Base-by-base conservation (phyloP, 2,797 vertebrate species). In the Sebastes vulpes region DNA sequence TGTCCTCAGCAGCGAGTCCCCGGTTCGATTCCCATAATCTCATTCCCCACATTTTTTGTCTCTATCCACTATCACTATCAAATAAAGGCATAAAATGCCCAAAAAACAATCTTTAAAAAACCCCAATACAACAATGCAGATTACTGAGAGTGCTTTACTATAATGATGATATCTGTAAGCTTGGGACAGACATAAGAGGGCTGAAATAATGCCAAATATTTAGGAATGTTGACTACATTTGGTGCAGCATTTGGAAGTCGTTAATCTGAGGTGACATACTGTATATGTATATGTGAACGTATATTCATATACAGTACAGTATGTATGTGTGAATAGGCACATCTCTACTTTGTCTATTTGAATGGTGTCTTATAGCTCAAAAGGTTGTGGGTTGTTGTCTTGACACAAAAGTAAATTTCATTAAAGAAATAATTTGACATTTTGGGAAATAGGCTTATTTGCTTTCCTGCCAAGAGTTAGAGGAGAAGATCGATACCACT, bases 11-110 rank as follows among this genome's bases (percentile, higher is more conserved):
- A 28, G 1, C 3, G 7, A 28, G 54, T 18, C 16, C 23, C 16
- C 4, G 1, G 14, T 57, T 57, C 25, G 14, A 57, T 57, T 57
- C 25, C 42, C 42, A 7, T 46, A 46, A 0, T 18, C 16, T 46
- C 42, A 0, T 46, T 46, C 42, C 1, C 16, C 1, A 46, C 16
- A 46, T 46, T 18, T 18, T 0, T 0, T 18, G 42, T 18, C 26
- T 58, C 28, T 31, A 0, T 58, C 28, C 28, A 18, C 56, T 4
- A n/a, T 3, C 26, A 58, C 5, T 50, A 58, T 58, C 0, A 29
- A n/a, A 28, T 57, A 57, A 25, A 18, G 23, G 25, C 54, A 26
- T 56, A 4, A 56, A 16, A 56, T 0, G 42, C 42, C 42, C 42
- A 1, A 46, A 46, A 46, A 46, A 46, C 0, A 7, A 46, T 3